Evolutionary conservation across 1,140 invertebrate genomes (phyloP), one percentile per base, ranked within the genome.

Genomic region (Ylistrum balloti): DNA sequence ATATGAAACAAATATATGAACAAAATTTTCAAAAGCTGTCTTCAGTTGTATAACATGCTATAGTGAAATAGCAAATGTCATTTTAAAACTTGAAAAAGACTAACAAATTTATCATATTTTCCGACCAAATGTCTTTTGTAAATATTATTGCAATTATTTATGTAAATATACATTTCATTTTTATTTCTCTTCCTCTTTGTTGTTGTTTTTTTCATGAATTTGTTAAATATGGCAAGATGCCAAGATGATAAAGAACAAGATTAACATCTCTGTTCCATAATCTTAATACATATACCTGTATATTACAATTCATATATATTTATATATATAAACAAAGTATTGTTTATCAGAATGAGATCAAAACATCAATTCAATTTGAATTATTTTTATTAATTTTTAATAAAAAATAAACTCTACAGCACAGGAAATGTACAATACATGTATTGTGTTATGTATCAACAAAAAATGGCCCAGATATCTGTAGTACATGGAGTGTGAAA

Each of bases 141-240:
- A 28, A 74, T 74, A 74, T 74, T 11, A 74, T 74, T 74, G n/a
- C n/a, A 28, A 74, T 74, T 28, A 74, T 74, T 74, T 74, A 74
- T 74, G 56, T 74, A n/a, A 74, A 74, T 48, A 74, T 28, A 74
- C 22, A 74, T 74, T n/a, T n/a, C 56, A 74, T 74, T 28, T 74
- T 74, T 11, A 7, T 28, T 3, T 9, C 28, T 74, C 5, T 74
- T 74, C 20, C 28, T 11, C 11, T 74, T 74, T 28, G 56, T 28
- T 74, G 5, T 38, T 38, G n/a, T n/a, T n/a, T n/a, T n/a, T n/a
- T n/a, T n/a, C n/a, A n/a, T n/a, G n/a, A n/a, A n/a, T n/a, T n/a
- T n/a, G n/a, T n/a, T n/a, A n/a, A n/a, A n/a, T n/a, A n/a, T n/a
- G n/a, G n/a, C n/a, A n/a, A n/a, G n/a, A n/a, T n/a, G 5, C 13